Base-by-base conservation (phyloP, 2,113 vertebrate species). In the Phylloscopus whistleri region DNA sequence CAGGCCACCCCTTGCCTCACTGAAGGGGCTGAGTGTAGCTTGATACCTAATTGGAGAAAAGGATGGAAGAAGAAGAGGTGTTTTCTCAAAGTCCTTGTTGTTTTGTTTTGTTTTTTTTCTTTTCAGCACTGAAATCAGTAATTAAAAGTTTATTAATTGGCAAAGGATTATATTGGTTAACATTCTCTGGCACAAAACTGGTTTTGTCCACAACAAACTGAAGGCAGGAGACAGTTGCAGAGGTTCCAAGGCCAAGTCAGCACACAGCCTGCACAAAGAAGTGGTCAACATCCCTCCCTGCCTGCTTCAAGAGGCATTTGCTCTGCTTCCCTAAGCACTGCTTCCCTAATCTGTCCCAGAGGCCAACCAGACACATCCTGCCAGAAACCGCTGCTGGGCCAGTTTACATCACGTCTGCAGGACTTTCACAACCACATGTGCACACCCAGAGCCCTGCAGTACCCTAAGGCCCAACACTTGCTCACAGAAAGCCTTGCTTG, bases 161-260 rank as follows among this genome's bases (percentile, higher is more conserved):
- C 48, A 88, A 64, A 75, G 44, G 48, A 67, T 70, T 75, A 33
- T n/a, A 66, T 4, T 37, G 23, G 39, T 37, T 81, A 94, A 81
- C 12, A 39, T 52, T 41, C 37, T 56, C 24, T 56, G 55, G 41
- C 51, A 84, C 27, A 84, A 69, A 85, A 62, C 11, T 44, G 10
- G 23, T 33, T 70, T 90, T 92, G 37, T 33, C 37, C 17, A 18
- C 30, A 43, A 70, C 46, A 90, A 39, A 75, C 6, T 49, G 44
- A 86, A 90, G 67, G 43, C 33, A 83, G 67, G 26, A 90, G 33
- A 78, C 52, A 63, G 52, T 31, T 87, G 63, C 37, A 81, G 83
- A 77, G 27, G 41, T 60, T 90, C 72, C 4, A 1, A 75, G 37
- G 37, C 41, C 33, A 84, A 79, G 26, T 13, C 31, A 14, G 14